Evolutionary conservation across 2,797 vertebrate species (phyloP).

Genomic region (Zalophus californianus): DNA sequence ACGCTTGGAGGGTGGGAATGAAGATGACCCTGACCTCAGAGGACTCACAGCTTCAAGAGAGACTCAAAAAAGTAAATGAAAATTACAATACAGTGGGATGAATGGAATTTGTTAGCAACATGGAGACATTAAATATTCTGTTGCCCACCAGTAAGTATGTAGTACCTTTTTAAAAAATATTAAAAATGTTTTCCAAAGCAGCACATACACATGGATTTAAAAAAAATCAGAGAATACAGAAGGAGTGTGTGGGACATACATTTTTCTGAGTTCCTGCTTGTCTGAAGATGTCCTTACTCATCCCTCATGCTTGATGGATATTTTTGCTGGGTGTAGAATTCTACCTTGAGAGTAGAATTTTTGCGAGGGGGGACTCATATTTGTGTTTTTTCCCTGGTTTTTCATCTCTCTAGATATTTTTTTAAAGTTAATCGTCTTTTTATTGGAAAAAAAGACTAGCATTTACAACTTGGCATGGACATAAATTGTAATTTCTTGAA

Average conservation of each 20-base stretch:
- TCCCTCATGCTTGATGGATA: background rate
- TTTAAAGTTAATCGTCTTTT: background rate
- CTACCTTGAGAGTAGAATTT: background rate
- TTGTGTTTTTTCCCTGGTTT: background rate
- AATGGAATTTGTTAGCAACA: background rate
- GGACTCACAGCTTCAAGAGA: background rate
- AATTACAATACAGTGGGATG: background rate
- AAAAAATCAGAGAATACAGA: background rate
- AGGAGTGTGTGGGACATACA: background rate
- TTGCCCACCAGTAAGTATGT: background rate
- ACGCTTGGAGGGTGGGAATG: background rate
- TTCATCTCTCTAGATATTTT: background rate
- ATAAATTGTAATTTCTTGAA: background rate
- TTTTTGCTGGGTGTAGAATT: background rate
- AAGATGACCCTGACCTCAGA: background rate
- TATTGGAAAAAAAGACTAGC: background rate
- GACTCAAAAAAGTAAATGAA: constrained; percentile 15
- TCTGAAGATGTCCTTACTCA: background rate
- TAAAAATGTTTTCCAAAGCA: background rate
- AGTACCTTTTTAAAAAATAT: background rate
- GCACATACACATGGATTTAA: background rate
- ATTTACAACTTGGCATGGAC: background rate
- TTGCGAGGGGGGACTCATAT: background rate
- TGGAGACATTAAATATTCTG: background rate
- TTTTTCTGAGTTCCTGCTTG: background rate